A percentile compares a stretch with the other conserved stretches of the same genome.
Evolutionary conservation across 2,797 vertebrate genomes (phyloP).

Genomic region (Paedocypris micromegethes): DNA sequence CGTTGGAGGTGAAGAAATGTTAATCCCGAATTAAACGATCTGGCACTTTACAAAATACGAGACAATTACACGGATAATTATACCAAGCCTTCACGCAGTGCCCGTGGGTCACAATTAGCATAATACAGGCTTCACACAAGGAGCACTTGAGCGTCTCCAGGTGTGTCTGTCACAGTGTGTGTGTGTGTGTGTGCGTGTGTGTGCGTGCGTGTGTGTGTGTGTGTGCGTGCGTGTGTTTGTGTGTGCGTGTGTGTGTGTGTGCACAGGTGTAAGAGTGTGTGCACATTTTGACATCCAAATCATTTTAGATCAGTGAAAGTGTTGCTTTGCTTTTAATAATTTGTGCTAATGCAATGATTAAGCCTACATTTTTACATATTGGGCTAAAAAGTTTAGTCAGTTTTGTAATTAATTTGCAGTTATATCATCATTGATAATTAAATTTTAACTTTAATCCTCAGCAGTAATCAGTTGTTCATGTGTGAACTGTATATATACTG

Average conservation of each 20-base stretch:
- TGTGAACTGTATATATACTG: too few species aligned
- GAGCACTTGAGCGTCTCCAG: conserved; percentile 51
- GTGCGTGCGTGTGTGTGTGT: conserved; percentile 13
- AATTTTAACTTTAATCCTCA: too few species aligned
- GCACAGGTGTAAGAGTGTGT: conserved; percentile 25
- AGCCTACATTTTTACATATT: too few species aligned
- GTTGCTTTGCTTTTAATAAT: too few species aligned
- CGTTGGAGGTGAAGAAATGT: conserved; percentile 68
- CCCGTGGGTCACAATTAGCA: conserved; percentile 69
- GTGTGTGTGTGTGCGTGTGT: conserved; percentile 27
- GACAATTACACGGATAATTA: conserved; percentile 76
- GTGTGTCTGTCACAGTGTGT: conserved; percentile 51
- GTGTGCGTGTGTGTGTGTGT: conserved; percentile 19
- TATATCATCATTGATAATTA: too few species aligned
- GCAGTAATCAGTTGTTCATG: too few species aligned
- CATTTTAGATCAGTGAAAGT: too few species aligned
- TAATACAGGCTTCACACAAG: conserved; percentile 54
- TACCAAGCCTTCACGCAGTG: conserved; percentile 65
- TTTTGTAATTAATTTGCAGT: too few species aligned
- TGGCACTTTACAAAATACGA: conserved; percentile 76
- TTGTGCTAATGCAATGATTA: too few species aligned
- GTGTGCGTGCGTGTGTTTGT: conserved; percentile 17
- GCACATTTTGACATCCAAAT: not conserved
- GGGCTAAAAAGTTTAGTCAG: too few species aligned
- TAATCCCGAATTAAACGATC: conserved; percentile 75